Conservation (phyloP, 2,888 invertebrate genomes). For the Pachydiplax longipennis region DNA sequence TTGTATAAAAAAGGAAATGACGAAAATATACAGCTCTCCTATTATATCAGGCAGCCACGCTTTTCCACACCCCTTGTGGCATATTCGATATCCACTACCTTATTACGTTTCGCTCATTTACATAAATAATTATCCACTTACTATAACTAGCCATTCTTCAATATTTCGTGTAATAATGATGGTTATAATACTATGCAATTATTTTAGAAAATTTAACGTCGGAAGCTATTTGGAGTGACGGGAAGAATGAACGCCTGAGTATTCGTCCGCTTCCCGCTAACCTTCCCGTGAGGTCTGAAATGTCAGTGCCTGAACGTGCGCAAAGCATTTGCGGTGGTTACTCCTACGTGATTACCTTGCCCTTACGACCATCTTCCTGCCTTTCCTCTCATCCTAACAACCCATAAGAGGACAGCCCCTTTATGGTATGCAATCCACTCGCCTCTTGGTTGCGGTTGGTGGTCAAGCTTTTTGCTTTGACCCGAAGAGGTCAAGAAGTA, state of each 20-base stretch:
- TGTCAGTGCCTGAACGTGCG: not conserved
- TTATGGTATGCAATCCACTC: not conserved
- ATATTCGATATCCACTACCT: too few relatives aligned
- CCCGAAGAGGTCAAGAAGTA: not conserved
- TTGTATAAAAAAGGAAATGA: too few relatives aligned
- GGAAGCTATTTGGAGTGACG: too few relatives aligned
- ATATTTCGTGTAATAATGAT: too few relatives aligned
- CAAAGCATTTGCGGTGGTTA: not conserved
- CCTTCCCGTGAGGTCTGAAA: not conserved
- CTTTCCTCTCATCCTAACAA: not conserved
- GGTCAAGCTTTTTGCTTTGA: not conserved
- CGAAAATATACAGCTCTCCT: too few relatives aligned
- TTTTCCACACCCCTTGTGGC: too few relatives aligned
- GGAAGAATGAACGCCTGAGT: not conserved
- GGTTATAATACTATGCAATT: too few relatives aligned
- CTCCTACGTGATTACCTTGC: not conserved
- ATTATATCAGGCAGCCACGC: too few relatives aligned
- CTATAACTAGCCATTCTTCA: too few relatives aligned
- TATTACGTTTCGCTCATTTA: too few relatives aligned
- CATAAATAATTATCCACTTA: too few relatives aligned
- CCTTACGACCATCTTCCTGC: not conserved
- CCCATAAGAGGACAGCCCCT: not conserved
- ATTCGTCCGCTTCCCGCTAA: not conserved
- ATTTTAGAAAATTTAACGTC: too few relatives aligned
- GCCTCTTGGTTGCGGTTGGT: not conserved